These are phyloP conservation scores for Plebejus argus DNA, from an alignment of 2,888 invertebrate genomes.

Conservation along the genomic window DNA sequence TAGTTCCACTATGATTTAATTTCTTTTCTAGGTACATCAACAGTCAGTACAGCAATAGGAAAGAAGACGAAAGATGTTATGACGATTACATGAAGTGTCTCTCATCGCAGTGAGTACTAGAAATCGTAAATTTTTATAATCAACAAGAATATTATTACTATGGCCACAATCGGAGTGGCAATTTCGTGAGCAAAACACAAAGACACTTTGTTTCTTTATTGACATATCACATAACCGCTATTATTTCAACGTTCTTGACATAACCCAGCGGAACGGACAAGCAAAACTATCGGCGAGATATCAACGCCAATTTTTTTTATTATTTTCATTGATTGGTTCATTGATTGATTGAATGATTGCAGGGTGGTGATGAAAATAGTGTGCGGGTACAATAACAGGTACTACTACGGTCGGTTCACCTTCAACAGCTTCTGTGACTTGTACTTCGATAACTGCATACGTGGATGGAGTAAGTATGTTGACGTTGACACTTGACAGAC, in stretches of 20 bases:
- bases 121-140: background rate
- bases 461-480: background rate
- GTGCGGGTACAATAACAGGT: background rate
- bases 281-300: too few species aligned
- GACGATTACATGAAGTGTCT: slow-evolving; percentile 31
- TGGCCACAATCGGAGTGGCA: too few species aligned
- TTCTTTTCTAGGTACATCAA: slow-evolving; percentile 5
- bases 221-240: too few species aligned
- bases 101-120: slow-evolving; percentile 29
- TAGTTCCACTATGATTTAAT: background rate
- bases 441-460: slow-evolving; percentile 20
- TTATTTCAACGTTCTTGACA: too few species aligned
- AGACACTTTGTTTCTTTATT: too few species aligned
- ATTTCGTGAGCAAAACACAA: too few species aligned
- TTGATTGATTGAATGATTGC: background rate
- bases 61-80: slow-evolving; percentile 22
- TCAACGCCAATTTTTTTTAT: too few species aligned
- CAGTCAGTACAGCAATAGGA: background rate
- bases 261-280: too few species aligned
- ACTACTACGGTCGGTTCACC: background rate
- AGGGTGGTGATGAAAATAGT: background rate
- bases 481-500: too few species aligned
- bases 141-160: too few species aligned
- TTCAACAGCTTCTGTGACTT: background rate
- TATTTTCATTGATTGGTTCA: too few species aligned